These are phyloP conservation scores for Neoaliturus tenellus DNA, from an alignment of 2,888 invertebrate species.

Conservation along the genomic window DNA sequence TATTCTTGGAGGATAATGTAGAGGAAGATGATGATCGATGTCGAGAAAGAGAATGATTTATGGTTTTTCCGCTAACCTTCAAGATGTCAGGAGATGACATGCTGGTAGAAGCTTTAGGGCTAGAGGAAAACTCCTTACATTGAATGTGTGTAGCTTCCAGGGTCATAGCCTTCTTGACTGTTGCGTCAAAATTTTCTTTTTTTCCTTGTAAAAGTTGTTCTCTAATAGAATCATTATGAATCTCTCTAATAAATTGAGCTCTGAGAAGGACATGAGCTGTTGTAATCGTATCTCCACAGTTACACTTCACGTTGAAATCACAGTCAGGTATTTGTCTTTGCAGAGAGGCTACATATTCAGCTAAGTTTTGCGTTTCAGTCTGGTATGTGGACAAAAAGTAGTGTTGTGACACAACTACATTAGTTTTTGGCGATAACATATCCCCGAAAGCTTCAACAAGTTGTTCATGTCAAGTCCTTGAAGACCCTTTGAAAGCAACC, in stretches of 20 bases:
- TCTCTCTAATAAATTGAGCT: slow-evolving; percentile 48
- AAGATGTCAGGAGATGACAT: not conserved
- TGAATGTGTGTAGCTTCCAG: slow-evolving; percentile 8
- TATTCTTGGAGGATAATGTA: too few relatives aligned
- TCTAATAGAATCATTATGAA: not conserved
- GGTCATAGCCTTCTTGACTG: slow-evolving; percentile 1
- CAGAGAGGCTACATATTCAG: slow-evolving; percentile 45
- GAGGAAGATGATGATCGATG: too few relatives aligned
- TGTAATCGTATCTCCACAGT: slow-evolving; percentile 36
- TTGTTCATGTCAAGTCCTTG: too few relatives aligned
- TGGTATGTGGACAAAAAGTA: not conserved
- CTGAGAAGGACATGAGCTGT: slow-evolving; percentile 37
- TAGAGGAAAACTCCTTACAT: not conserved
- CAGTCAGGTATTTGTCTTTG: not conserved
- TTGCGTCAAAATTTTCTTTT: not conserved
- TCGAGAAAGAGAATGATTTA: not conserved
- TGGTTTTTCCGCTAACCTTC: not conserved
- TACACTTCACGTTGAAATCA: slow-evolving; percentile 17
- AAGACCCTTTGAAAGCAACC: too few relatives aligned
- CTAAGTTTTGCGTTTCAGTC: slow-evolving; percentile 7
- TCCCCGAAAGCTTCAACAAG: too few relatives aligned
- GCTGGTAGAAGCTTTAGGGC: not conserved
- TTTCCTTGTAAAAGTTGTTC: slow-evolving; percentile 21
- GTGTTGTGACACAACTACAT: slow-evolving; percentile 18
- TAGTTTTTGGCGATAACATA: not conserved